phyloP scores from a whole-genome alignment of 2,113 vertebrate genomes.

The Forbesichthys papilliferus region DNA sequence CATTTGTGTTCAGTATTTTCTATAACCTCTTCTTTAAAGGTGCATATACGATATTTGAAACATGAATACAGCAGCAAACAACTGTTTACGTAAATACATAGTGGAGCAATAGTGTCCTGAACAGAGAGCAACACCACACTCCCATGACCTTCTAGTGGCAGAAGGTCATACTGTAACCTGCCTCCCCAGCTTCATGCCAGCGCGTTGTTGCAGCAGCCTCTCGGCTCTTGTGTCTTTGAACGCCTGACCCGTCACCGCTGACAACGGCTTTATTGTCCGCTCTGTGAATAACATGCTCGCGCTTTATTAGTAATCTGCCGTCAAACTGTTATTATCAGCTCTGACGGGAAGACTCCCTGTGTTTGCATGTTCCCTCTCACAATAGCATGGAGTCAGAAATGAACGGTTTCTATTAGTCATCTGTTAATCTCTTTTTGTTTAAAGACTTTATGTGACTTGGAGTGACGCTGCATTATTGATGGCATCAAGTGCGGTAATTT shows the following conservation, averaged over 20 bases:
- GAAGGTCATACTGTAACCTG: neutral
- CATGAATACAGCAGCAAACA: no score
- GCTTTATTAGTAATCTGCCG: constrained; percentile 57
- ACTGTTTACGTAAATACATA: no score
- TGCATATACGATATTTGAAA: no score
- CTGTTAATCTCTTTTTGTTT: neutral
- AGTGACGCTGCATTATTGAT: neutral
- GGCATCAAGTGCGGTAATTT: no score
- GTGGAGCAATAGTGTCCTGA: no score
- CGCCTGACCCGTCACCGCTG: constrained; percentile 38
- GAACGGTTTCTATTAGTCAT: constrained; percentile 63
- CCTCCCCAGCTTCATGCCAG: neutral
- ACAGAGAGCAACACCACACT: no score
- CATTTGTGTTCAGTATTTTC: no score
- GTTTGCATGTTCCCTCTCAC: constrained; percentile 36
- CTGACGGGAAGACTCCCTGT: constrained; percentile 38
- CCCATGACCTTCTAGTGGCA: no score
- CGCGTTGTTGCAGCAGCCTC: neutral
- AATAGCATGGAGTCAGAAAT: constrained; percentile 38
- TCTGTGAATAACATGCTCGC: constrained; percentile 56
- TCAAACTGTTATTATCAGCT: constrained; percentile 46
- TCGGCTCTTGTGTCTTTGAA: constrained; percentile 42
- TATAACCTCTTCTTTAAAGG: no score
- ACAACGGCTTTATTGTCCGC: constrained; percentile 52
- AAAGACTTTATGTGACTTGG: constrained; percentile 8